Evolutionary conservation across 2,113 vertebrate species (phyloP), one percentile per base, ranked within the genome.

Genomic region (Macaca mulatta): DNA sequence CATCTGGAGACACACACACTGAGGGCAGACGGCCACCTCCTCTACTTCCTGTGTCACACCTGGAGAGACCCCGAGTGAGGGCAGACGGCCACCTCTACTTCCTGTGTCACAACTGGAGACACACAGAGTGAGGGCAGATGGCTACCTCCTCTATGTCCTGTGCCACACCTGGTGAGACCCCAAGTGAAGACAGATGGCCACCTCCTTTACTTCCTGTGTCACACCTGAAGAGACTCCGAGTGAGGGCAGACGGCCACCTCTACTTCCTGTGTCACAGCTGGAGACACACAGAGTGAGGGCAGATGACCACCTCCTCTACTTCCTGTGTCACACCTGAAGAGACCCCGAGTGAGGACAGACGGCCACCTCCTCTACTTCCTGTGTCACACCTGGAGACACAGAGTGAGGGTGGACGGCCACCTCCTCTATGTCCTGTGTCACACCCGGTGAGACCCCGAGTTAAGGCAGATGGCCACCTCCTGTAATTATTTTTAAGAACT

Each of bases 121-220:
- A n/a, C n/a, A n/a, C n/a, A n/a, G n/a, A n/a, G n/a, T n/a, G 50
- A 52, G 16, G 50, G 4, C 16, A 0, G 50, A 5, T 0, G 18
- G 3, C 77, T n/a, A 32, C 6, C 10, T 11, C 50, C 9, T 82
- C 79, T 59, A 9, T 1, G 5, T 52, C 50, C 4, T 52, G 50
- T 52, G 50, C 1, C 50, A 52, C 16, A 52, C 50, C 50, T 52
- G 16, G 50, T 1, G 50, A 52, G 14, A 50, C 50, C 14, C 14
- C 0, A 1, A 52, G 14, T 52, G 50, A 52, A 1, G 50, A 1
- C 1, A 0, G 50, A 5, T 0, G 1, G 50, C 50, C 16, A 52
- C 50, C 14, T 50, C 48, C 0, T 50, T 14, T 50, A 14, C 1
- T 0, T 50, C 50, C 13, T 50, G 50, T 50, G 13, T 16, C 50